phyloP scores from a whole-genome alignment of 2,113 vertebrate species.

The Osmerus eperlanus region DNA sequence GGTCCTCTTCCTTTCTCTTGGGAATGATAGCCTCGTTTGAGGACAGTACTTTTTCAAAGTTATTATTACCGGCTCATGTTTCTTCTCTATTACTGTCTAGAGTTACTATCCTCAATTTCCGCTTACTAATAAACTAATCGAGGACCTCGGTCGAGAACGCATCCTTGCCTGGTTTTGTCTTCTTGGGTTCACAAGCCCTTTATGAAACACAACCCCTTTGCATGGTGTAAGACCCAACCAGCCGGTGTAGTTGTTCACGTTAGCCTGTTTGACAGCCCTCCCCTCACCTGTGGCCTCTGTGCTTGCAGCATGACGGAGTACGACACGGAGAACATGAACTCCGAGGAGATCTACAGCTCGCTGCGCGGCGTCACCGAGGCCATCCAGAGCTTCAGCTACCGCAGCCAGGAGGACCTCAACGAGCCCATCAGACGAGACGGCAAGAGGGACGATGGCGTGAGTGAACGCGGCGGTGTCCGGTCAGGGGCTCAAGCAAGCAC shows the following conservation, averaged over 20 bases:
- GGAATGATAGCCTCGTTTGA: background rate
- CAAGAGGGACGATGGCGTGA: slow-evolving; percentile 91
- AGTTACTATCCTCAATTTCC: background rate
- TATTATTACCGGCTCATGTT: background rate
- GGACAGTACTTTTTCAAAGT: background rate
- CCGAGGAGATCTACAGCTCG: slow-evolving; percentile 98
- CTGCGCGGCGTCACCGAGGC: slow-evolving; percentile 96
- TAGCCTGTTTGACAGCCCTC: background rate
- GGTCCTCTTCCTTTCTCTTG: background rate
- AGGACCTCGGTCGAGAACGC: too few relatives aligned
- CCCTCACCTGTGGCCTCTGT: slow-evolving; percentile 11
- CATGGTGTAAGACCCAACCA: slow-evolving; percentile 5
- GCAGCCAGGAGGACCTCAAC: slow-evolving; percentile 96
- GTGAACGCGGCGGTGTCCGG: slow-evolving; percentile 40
- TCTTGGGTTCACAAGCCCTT: too few relatives aligned
- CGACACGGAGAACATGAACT: slow-evolving; percentile 98
- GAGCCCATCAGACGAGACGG: slow-evolving; percentile 89
- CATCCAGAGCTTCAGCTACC: slow-evolving; percentile 97
- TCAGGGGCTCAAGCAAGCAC: too few relatives aligned
- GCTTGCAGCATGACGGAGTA: slow-evolving; percentile 91
- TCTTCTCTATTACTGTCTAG: background rate
- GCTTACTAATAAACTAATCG: background rate
- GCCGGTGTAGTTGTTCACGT: slow-evolving; percentile 15
- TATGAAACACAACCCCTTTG: background rate
- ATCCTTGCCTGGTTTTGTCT: too few relatives aligned